Percentiles rank a stretch among this genome's conserved stretches.
phyloP scores from a whole-genome alignment of 2,888 invertebrate species.

The Ophioninae sp. region DNA sequence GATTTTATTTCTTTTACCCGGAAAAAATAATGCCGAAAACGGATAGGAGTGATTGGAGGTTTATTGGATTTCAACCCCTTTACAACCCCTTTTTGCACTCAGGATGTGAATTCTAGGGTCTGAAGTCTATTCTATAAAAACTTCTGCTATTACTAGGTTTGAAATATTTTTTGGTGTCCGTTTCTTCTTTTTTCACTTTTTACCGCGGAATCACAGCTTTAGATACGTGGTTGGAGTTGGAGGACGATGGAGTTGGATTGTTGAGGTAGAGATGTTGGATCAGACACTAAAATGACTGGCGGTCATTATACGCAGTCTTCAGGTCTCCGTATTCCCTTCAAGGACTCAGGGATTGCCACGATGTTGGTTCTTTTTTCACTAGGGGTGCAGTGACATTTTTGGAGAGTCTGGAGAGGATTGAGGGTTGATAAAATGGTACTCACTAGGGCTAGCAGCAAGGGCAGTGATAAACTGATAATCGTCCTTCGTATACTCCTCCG shows the following conservation, averaged over 20 bases:
- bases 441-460: slow-evolving; percentile 75
- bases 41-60: too few species aligned
- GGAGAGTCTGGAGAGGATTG: not conserved
- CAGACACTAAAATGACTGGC: not conserved
- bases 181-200: too few species aligned
- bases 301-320: not conserved
- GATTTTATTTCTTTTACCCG: too few species aligned
- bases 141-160: too few species aligned
- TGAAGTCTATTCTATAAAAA: too few species aligned
- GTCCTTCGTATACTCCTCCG: slow-evolving; percentile 78
- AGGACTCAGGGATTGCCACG: not conserved
- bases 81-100: too few species aligned
- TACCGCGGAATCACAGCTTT: too few species aligned
- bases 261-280: not conserved
- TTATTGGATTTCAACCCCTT: too few species aligned
- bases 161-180: too few species aligned
- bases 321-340: not conserved
- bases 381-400: not conserved
- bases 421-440: slow-evolving; percentile 67
- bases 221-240: too few species aligned
- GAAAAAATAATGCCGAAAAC: too few species aligned
- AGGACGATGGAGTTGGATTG: not conserved
- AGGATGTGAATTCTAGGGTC: too few species aligned
- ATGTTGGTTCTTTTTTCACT: not conserved
- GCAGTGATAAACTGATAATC: slow-evolving; percentile 74